Percentiles rank a stretch among this genome's conserved stretches.
phyloP scores from a whole-genome alignment of 2,113 vertebrate genomes.

The Galeopterus variegatus region DNA sequence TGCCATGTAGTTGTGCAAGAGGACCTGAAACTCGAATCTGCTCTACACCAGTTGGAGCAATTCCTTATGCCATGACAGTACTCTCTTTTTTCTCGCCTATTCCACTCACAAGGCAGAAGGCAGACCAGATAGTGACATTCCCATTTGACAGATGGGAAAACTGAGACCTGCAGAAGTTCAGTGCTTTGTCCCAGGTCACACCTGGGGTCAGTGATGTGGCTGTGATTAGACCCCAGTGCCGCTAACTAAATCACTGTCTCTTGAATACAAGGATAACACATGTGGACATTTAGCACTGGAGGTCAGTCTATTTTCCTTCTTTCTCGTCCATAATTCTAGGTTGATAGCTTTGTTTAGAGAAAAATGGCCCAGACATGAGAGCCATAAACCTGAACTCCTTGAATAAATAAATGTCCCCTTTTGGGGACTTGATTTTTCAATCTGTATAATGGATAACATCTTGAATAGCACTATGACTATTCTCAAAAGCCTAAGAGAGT shows the following conservation, averaged over 20 bases:
- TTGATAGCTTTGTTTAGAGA: background rate
- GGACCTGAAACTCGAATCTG: background rate
- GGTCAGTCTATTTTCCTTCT: background rate
- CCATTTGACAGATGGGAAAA: background rate
- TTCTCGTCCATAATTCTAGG: background rate
- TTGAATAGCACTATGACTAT: background rate
- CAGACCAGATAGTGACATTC: background rate
- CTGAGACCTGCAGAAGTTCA: conserved; percentile 38
- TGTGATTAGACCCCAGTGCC: background rate
- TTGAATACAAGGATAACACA: background rate
- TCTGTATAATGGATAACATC: background rate
- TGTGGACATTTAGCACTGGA: background rate
- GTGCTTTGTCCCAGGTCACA: background rate
- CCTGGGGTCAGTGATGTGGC: background rate
- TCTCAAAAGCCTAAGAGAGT: background rate
- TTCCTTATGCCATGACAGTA: background rate
- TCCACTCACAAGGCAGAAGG: background rate
- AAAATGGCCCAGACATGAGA: background rate
- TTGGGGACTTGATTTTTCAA: conserved; percentile 21
- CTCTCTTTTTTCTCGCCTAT: background rate
- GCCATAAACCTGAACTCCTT: background rate
- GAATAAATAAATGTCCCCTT: conserved; percentile 42
- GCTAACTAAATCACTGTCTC: background rate
- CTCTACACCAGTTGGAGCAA: background rate
- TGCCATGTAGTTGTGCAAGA: background rate